Evolutionary conservation across 2,113 vertebrate species (phyloP).

Genomic region (Caranx ignobilis): DNA sequence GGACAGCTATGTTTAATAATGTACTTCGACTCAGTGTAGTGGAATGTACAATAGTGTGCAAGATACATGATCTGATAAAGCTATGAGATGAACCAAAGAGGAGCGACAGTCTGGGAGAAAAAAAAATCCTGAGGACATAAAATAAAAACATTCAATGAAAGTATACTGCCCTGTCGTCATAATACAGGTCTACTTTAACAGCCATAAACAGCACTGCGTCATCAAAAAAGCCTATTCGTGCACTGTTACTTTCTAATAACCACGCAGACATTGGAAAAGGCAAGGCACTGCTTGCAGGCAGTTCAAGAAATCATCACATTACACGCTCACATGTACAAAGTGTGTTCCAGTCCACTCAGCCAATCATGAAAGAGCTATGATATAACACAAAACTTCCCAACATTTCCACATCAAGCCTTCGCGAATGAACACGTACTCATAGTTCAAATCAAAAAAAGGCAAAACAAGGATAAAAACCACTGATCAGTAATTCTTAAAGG

Average conservation of each 20-base stretch:
- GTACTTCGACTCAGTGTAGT: conserved; percentile 58
- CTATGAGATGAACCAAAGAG: background rate
- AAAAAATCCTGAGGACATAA: conserved; percentile 5
- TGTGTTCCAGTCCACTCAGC: conserved; percentile 55
- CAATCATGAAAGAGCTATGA: conserved; percentile 63
- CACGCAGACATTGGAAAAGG: background rate
- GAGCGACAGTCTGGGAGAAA: conserved; percentile 3
- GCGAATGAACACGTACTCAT: background rate
- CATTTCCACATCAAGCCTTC: conserved; percentile 17
- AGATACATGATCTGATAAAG: conserved; percentile 54
- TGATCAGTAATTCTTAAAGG: background rate
- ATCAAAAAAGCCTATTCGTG: background rate
- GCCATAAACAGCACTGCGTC: background rate
- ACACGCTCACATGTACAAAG: conserved; percentile 57
- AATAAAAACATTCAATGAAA: conserved; percentile 9
- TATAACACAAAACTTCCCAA: conserved; percentile 64
- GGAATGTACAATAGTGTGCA: conserved; percentile 65
- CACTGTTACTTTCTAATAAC: background rate
- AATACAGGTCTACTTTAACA: background rate
- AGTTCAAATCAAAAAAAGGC: background rate
- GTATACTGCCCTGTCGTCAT: background rate
- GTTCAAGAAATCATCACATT: conserved; percentile 43
- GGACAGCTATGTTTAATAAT: conserved; percentile 67
- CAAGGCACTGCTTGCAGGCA: conserved; percentile 21
- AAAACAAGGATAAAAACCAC: background rate